Percentiles rank a stretch among this genome's conserved stretches.
Conservation (phyloP, 2,113 vertebrate species). For the Pelecanoides urinatrix region DNA sequence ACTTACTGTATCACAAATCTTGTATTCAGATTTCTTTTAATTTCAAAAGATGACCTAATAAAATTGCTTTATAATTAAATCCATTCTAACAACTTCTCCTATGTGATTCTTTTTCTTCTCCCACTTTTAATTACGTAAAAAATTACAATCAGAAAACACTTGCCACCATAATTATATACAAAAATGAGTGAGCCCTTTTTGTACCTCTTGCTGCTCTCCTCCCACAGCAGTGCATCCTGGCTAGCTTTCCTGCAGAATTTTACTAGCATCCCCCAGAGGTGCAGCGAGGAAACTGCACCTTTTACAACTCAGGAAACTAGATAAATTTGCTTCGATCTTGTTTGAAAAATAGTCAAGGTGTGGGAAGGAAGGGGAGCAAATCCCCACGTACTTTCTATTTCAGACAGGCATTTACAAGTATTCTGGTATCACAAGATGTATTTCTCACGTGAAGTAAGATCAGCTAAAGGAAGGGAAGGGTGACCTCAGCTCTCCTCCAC, state of each 20-base stretch:
- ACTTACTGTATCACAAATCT: conserved; percentile 48
- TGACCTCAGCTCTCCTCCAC: rapidly evolving
- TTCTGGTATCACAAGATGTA: background rate
- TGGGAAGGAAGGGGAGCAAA: background rate
- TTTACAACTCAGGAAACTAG: background rate
- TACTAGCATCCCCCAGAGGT: background rate
- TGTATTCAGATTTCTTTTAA: conserved; percentile 46
- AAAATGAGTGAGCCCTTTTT: background rate
- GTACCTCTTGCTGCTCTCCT: background rate
- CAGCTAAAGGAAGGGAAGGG: background rate
- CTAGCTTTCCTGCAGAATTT: background rate
- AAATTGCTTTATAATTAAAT: conserved; percentile 63
- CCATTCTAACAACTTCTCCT: conserved; percentile 3
- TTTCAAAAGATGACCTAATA: conserved; percentile 67
- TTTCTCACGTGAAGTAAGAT: background rate
- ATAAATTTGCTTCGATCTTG: background rate
- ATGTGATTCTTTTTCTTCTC: background rate
- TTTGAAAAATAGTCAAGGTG: background rate
- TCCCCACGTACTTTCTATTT: background rate
- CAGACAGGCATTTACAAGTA: background rate
- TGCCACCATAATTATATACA: background rate
- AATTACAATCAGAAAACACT: conserved; percentile 27
- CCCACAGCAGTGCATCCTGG: background rate
- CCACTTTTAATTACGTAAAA: conserved; percentile 7
- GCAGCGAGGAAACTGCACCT: background rate